These are phyloP conservation scores for Orchestes rusci DNA, from an alignment of 2,888 invertebrate species.

Conservation along the genomic window DNA sequence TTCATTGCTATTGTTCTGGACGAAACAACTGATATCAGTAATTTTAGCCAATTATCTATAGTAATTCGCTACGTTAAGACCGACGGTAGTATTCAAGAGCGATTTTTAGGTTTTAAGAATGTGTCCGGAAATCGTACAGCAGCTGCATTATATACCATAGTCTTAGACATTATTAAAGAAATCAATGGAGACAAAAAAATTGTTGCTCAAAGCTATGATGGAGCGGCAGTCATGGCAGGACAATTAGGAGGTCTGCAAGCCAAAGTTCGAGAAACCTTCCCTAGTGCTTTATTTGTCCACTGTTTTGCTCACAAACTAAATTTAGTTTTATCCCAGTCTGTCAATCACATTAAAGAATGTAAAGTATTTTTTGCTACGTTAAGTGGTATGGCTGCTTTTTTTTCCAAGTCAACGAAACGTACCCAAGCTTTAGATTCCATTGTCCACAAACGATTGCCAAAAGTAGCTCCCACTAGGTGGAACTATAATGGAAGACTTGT, in stretches of 20 bases:
- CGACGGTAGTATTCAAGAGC: conserved; percentile 15
- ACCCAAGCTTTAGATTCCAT: conserved; percentile 16
- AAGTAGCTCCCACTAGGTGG: conserved; percentile 24
- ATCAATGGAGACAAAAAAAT: conserved; percentile 27
- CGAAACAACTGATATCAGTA: conserved; percentile 30
- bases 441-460: conserved; percentile 20
- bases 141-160: conserved; percentile 23
- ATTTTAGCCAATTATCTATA: conserved; percentile 30
- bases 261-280: conserved; percentile 28
- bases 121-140: conserved; percentile 24
- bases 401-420: conserved; percentile 30
- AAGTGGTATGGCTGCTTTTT: conserved; percentile 30
- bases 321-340: conserved; percentile 28
- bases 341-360: conserved; percentile 29
- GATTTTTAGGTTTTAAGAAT: conserved; percentile 12
- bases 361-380: conserved; percentile 32
- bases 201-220: conserved; percentile 35
- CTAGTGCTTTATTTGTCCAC: conserved; percentile 26
- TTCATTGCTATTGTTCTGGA: conserved; percentile 30
- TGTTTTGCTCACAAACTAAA: conserved; percentile 22
- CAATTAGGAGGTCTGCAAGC: conserved; percentile 31
- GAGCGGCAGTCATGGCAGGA: conserved; percentile 31
- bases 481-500: too few species aligned
- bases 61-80: conserved; percentile 14
- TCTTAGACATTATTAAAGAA: conserved; percentile 25